These are phyloP conservation scores for Parambassis ranga DNA, from an alignment of 2,797 vertebrate species.

Conservation along the genomic window DNA sequence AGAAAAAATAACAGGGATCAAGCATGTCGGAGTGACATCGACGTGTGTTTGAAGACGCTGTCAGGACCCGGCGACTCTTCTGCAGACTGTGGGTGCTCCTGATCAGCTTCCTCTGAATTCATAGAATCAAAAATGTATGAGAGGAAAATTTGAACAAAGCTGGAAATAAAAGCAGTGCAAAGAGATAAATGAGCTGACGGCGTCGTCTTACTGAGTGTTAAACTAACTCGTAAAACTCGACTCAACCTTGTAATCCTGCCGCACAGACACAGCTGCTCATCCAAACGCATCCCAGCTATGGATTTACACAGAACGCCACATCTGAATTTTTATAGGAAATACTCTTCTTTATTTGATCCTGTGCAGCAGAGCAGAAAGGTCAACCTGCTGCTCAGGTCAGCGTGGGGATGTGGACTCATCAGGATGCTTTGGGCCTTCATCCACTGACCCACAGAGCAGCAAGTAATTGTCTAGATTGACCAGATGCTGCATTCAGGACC, in stretches of 20 bases:
- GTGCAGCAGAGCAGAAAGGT: background rate
- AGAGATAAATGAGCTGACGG: background rate
- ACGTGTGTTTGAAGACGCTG: constrained; percentile 33
- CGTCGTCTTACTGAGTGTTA: constrained; percentile 8
- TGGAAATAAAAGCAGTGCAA: background rate
- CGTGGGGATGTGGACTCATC: background rate
- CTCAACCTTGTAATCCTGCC: constrained; percentile 4
- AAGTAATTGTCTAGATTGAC: too few relatives aligned
- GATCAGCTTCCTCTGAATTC: background rate
- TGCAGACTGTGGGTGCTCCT: background rate
- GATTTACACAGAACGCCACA: background rate
- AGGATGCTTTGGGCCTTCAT: background rate
- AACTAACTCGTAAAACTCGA: constrained; percentile 4
- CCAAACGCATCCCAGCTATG: background rate
- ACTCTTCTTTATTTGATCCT: background rate
- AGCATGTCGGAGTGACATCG: constrained; percentile 10
- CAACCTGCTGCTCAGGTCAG: background rate
- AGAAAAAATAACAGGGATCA: constrained; percentile 32
- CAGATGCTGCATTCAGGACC: too few relatives aligned
- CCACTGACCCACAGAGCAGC: background rate
- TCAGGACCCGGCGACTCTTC: background rate
- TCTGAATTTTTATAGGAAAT: background rate
- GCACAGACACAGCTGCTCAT: constrained; percentile 1
- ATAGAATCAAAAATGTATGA: background rate
- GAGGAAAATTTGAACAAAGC: background rate